Percentiles rank a stretch among this genome's conserved stretches.
phyloP scores from a whole-genome alignment of 2,113 vertebrate species.

The Aldabrachelys gigantea region DNA sequence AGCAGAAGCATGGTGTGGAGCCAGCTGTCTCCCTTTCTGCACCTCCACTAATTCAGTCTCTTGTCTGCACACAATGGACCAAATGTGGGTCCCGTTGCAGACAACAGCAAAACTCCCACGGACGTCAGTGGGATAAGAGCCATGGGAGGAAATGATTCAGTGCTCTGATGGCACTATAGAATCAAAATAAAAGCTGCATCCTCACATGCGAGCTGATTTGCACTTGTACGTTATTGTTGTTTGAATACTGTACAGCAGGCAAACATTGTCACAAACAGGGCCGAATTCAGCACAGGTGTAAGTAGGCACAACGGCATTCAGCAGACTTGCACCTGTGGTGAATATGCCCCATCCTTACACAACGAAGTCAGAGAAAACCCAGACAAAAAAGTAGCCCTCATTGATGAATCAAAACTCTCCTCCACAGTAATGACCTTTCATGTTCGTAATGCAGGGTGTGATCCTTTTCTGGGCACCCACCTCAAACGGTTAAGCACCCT shows the following conservation, averaged over 20 bases:
- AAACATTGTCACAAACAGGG: not conserved
- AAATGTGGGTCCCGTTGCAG: not conserved
- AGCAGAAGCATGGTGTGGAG: not conserved
- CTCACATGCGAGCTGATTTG: not conserved
- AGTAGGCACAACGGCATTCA: not conserved
- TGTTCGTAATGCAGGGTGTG: not conserved
- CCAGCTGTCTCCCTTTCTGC: not conserved
- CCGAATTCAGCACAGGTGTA: not conserved
- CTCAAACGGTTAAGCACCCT: not conserved
- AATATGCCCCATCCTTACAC: not conserved
- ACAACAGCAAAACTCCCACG: not conserved
- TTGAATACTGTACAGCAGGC: not conserved
- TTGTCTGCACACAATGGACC: not conserved
- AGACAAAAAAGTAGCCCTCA: not conserved
- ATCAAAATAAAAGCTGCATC: not conserved
- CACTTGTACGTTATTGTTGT: not conserved
- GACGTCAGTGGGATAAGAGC: not conserved
- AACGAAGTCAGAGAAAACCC: not conserved
- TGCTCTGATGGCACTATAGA: not conserved
- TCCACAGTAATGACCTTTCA: not conserved
- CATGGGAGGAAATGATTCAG: not conserved
- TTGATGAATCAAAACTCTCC: not conserved
- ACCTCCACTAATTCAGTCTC: not conserved
- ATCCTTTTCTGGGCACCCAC: not conserved
- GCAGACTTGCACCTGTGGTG: fast-evolving